phyloP scores from a whole-genome alignment of 1,140 invertebrate species.

The Trigoniulus corallinus region DNA sequence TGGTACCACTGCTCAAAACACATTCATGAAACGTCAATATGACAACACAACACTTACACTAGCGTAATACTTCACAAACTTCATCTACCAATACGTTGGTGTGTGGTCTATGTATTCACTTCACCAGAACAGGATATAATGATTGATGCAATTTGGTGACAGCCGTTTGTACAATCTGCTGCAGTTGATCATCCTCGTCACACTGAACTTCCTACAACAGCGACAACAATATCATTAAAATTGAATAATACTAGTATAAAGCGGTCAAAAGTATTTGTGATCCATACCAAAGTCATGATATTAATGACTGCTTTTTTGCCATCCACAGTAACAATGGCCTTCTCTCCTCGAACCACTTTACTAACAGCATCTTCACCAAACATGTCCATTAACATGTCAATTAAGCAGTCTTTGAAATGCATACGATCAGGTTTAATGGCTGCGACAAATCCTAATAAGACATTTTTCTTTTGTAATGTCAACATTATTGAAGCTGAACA shows the following conservation, averaged over 20 bases:
- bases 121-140: constrained; percentile 40
- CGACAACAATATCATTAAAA: neutral
- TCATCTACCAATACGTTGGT: no score
- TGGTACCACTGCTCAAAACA: no score
- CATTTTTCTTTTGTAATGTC: neutral
- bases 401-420: constrained; percentile 82
- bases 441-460: constrained; percentile 23
- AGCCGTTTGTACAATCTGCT: constrained; percentile 69
- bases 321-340: constrained; percentile 67
- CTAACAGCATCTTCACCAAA: constrained; percentile 89
- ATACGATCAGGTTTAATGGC: constrained; percentile 55
- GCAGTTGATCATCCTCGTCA: constrained; percentile 57
- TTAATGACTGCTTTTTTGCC: constrained; percentile 73
- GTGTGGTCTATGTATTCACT: neutral
- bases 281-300: constrained; percentile 49
- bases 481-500: constrained; percentile 19
- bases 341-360: constrained; percentile 83
- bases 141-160: constrained; percentile 69
- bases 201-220: constrained; percentile 52
- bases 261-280: no score
- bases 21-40: no score
- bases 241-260: no score
- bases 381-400: constrained; percentile 85
- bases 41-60: no score
- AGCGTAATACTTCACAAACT: no score